These are phyloP conservation scores for Yponomeuta sedellus DNA, from an alignment of 2,888 invertebrate species.

Conservation along the genomic window DNA sequence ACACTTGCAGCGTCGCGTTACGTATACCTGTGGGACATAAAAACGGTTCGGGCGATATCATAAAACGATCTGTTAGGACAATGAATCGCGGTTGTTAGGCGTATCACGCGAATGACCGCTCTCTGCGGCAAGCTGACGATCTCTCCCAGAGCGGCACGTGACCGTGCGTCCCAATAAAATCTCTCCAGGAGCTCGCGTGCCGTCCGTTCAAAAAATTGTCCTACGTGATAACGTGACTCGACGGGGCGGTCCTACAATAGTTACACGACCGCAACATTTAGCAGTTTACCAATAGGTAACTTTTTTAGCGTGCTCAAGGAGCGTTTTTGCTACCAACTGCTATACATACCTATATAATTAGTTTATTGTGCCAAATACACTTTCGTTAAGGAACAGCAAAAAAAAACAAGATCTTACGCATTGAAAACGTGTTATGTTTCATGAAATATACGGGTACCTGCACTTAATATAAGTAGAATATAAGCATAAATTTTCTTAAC, in stretches of 20 bases:
- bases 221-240: constrained; percentile 57
- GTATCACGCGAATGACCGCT: constrained; percentile 50
- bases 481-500: no score
- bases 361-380: no score
- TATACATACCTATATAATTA: no score
- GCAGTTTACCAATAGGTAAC: no score
- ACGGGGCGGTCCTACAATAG: constrained; percentile 17
- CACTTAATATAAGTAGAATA: no score
- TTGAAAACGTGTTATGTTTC: no score
- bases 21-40: constrained; percentile 29
- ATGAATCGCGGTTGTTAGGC: constrained; percentile 57
- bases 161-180: constrained; percentile 64
- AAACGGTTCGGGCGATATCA: constrained; percentile 49
- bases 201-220: constrained; percentile 52
- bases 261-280: constrained; percentile 7
- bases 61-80: constrained; percentile 59
- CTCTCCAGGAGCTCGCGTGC: constrained; percentile 39
- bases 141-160: constrained; percentile 51
- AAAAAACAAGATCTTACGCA: no score
- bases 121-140: constrained; percentile 50
- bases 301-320: no score
- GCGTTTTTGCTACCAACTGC: no score
- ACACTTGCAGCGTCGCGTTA: neutral
- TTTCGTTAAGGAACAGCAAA: no score
- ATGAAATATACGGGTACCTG: no score